Evolutionary conservation across 92 coral and sea anemone species (phyloP), one percentile per base, ranked within the genome.

Genomic region (Porites lobata): DNA sequence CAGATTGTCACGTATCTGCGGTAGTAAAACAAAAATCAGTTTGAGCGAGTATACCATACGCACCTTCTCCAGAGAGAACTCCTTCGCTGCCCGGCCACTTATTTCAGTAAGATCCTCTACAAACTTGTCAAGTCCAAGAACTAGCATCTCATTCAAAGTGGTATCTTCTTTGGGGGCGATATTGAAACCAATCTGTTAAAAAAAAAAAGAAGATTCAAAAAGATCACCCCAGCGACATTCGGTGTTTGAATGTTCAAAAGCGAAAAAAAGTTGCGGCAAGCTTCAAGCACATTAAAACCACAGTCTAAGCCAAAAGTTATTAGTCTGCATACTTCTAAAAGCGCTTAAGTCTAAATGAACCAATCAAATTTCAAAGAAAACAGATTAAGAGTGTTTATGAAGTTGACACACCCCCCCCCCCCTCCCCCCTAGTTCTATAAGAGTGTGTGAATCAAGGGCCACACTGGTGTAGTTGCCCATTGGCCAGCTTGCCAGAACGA

Each of bases 151-250:
- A 18, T 96, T 93, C 71, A 96, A 93, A 8, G 98, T 92, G 58
- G 99, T 96, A 84, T 96, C 99, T 29, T 87, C 85, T 89, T 96
- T 96, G 61, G 99, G 99, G 32, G 99, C 87, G 72, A 96, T 96
- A 66, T 89, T 93, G 77, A 95, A 96, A 8, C 99, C 99, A 89
- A 96, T 96, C 99, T 96, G 74, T 38, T 57, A 57, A n/a, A 58
- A 5, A 72, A 64, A 12, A 12, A 17, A 6, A 51, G 53, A 6
- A 51, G 53, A 11, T 17, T 2, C n/a, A 11, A 7, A 52, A 9
- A 18, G 47, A 38, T 38, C 47, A 38, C 0, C 47, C 47, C 19
- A 7, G 47, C 32, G 78, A 10, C 6, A 54, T 51, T 11, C 38
- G 18, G 67, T 24, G 15, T 17, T 69, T 20, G 11, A 4, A 18